These are phyloP conservation scores for Avahi laniger DNA, from an alignment of 2,797 vertebrate species.

Conservation along the genomic window DNA sequence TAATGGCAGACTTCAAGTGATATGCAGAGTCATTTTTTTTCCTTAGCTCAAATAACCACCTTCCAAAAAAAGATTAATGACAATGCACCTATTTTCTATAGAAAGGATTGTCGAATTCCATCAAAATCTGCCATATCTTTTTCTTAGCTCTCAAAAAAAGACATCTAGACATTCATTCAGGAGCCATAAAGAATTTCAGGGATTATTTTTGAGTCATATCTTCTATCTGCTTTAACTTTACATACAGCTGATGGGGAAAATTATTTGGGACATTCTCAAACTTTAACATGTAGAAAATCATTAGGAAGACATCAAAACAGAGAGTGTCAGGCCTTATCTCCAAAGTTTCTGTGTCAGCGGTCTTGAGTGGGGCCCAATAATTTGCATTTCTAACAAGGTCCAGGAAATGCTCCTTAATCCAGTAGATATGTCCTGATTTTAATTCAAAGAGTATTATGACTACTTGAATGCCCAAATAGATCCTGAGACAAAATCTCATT, in stretches of 20 bases:
- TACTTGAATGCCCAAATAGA: not conserved
- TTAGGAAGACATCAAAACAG: not conserved
- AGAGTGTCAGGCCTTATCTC: not conserved
- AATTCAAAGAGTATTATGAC: not conserved
- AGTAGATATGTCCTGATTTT: not conserved
- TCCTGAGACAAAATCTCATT: not conserved
- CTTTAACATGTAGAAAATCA: not conserved
- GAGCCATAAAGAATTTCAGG: not conserved
- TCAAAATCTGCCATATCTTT: not conserved
- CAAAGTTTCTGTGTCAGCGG: not conserved
- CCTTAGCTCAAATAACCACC: not conserved
- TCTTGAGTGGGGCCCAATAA: not conserved
- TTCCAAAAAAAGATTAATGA: slow-evolving; percentile 17
- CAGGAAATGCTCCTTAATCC: not conserved
- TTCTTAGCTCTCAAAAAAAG: slow-evolving; percentile 10
- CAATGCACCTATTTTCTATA: not conserved
- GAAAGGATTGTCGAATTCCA: not conserved
- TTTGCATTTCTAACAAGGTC: not conserved
- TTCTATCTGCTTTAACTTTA: not conserved
- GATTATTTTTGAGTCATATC: not conserved
- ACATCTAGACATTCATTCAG: not conserved
- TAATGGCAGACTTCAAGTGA: not conserved
- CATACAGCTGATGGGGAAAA: not conserved
- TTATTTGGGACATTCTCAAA: not conserved
- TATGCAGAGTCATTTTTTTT: not conserved